Evolutionary conservation across 1,140 invertebrate genomes (phyloP).

Genomic region (Drosophila orosa): DNA sequence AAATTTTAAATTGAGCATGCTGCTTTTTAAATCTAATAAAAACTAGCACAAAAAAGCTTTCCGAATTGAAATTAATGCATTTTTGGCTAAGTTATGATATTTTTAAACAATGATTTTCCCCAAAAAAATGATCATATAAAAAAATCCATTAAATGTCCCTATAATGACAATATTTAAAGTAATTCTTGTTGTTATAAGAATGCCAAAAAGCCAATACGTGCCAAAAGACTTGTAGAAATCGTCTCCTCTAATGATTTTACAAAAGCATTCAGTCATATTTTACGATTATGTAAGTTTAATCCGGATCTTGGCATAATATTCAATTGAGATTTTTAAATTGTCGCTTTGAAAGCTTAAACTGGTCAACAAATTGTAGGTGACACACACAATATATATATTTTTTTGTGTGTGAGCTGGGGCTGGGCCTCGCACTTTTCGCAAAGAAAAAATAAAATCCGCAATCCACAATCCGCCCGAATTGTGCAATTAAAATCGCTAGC

Average conservation of each 20-base stretch:
- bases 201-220: no score
- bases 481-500: conserved; percentile 78
- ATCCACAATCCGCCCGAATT: conserved; percentile 55
- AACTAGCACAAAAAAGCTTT: no score
- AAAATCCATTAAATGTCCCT: no score
- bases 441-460: conserved; percentile 37
- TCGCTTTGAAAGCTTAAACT: neutral
- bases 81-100: no score
- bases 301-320: neutral
- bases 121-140: no score
- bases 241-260: neutral
- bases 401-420: conserved; percentile 42
- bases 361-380: conserved; percentile 1
- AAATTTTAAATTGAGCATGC: no score
- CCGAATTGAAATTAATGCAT: no score
- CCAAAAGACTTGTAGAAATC: no score
- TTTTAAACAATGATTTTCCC: no score
- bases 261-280: neutral
- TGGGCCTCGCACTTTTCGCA: conserved; percentile 55
- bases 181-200: no score
- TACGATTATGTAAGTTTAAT: neutral
- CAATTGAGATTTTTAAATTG: neutral
- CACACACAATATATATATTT: conserved; percentile 5
- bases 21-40: no score
- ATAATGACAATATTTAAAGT: no score